Evolutionary conservation across 2,888 invertebrate genomes (phyloP), one percentile per base, ranked within the genome.

Genomic region (Dasysyrphus tricinctus): DNA sequence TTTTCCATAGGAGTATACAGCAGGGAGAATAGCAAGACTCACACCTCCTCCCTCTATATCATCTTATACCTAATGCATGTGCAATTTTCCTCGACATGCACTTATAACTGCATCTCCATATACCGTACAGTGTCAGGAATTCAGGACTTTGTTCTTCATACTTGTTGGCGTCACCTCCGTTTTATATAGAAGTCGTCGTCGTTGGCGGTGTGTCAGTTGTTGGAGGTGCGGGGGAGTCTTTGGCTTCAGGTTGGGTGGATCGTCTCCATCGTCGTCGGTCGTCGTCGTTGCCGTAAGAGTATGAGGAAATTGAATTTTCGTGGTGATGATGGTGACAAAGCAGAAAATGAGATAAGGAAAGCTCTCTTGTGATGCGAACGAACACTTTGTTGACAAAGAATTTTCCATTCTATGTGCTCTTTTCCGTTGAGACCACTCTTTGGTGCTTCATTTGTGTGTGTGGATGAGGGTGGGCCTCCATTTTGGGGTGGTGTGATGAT

Each of bases 251-350:
- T 16, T 39, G 19, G 19, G 19, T 19, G 47, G 47, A 11, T 47
- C 6, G 16, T 47, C 49, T 16, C 2, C 8, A 19, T 16, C 29
- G 9, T 51, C 61, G n/a, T 11, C 16, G 11, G 12, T 5, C 34
- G 4, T 3, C 16, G 3, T 19, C 14, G 6, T 49, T 54, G 39
- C 2, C 24, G 51, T 56, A 8, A 37, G 59, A 61, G 67, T 61
- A 67, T 29, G 72, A 80, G 80, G 67, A 80, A 84, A 84, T 84
- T 84, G 75, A 72, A 84, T 80, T 80, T 84, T 84, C 75, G 80
- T 84, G 72, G 80, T 76, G 84, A 80, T 75, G 76, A 84, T 84
- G 76, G 80, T 80, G 84, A 80, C 80, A 80, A 84, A 84, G 84
- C 76, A 76, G 59, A 84, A 84, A 80, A 76, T 59, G 72, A 73